A percentile compares a stretch with the other conserved stretches of the same genome.
phyloP scores from a whole-genome alignment of 2,797 vertebrate genomes.

The Iguana delicatissima region DNA sequence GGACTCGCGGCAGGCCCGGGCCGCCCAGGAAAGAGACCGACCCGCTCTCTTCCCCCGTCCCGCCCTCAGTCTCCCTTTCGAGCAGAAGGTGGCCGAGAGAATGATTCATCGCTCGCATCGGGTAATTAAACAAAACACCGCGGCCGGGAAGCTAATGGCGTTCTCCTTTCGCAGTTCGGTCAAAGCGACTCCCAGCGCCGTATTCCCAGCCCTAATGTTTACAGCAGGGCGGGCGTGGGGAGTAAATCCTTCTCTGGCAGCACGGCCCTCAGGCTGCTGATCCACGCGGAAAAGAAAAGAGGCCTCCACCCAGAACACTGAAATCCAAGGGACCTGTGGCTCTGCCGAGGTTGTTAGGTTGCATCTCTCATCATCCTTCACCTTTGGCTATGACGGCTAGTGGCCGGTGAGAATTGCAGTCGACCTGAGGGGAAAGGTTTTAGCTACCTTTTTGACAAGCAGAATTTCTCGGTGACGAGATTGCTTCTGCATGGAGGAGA shows the following conservation, averaged over 20 bases:
- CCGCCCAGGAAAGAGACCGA: slow-evolving; percentile 49
- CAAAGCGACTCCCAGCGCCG: slow-evolving; percentile 62
- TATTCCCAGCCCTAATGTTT: slow-evolving; percentile 46
- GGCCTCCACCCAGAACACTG: not conserved
- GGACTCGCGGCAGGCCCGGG: not conserved
- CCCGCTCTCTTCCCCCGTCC: slow-evolving; percentile 6
- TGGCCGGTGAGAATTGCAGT: not conserved
- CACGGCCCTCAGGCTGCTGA: not conserved
- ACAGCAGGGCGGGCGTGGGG: not conserved
- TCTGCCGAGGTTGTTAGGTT: not conserved
- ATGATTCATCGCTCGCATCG: slow-evolving; percentile 77
- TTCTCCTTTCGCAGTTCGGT: slow-evolving; percentile 73
- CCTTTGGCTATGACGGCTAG: not conserved
- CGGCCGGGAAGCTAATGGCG: slow-evolving; percentile 79
- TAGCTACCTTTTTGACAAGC: not conserved
- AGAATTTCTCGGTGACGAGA: not conserved
- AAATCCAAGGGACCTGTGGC: not conserved
- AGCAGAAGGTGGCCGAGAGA: slow-evolving; percentile 69
- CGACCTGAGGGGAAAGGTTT: not conserved
- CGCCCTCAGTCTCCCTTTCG: slow-evolving; percentile 29
- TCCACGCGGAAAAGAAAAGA: not conserved
- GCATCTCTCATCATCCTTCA: not conserved
- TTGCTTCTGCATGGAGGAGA: not conserved
- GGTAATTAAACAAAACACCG: slow-evolving; percentile 80
- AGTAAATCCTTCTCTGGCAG: not conserved